Evolutionary conservation across 2,888 invertebrate species (phyloP).

Genomic region (Hermaeophaga mercurialis): DNA sequence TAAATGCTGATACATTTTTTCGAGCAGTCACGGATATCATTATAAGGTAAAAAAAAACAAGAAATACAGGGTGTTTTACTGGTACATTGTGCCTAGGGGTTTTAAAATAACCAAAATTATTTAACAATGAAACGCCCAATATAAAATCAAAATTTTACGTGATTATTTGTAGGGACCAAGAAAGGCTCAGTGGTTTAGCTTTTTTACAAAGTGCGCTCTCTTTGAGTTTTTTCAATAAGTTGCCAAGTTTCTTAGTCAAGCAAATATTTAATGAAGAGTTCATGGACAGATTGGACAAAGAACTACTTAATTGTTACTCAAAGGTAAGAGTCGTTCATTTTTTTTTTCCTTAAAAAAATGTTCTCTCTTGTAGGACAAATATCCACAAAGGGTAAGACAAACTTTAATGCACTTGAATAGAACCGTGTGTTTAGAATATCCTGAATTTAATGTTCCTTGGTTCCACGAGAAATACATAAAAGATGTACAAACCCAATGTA

Average conservation of each 20-base stretch:
- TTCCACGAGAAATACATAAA: slow-evolving; percentile 68
- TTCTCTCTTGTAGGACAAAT: slow-evolving; percentile 57
- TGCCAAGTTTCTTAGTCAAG: slow-evolving; percentile 61
- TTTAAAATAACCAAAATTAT: too few species aligned
- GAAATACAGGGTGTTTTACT: too few species aligned
- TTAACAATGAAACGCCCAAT: too few species aligned
- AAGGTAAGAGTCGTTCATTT: slow-evolving; percentile 56
- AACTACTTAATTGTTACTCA: slow-evolving; percentile 62
- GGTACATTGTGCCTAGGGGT: too few species aligned
- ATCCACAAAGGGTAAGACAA: slow-evolving; percentile 62
- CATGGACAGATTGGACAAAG: slow-evolving; percentile 64
- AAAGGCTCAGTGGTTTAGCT: slow-evolving; percentile 60
- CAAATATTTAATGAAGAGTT: slow-evolving; percentile 65
- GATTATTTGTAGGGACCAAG: slow-evolving; percentile 60
- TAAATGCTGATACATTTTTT: slow-evolving; percentile 53
- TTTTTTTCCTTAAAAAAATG: too few species aligned
- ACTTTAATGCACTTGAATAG: slow-evolving; percentile 68
- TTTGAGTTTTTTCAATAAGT: slow-evolving; percentile 61
- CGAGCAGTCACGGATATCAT: slow-evolving; percentile 55
- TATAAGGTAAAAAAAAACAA: slow-evolving; percentile 60
- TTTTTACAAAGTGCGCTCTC: slow-evolving; percentile 62
- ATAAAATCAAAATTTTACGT: too few species aligned
- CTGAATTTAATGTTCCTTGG: slow-evolving; percentile 68
- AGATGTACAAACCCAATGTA: slow-evolving; percentile 59
- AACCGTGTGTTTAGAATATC: slow-evolving; percentile 67